Evolutionary conservation across 2,113 vertebrate genomes (phyloP).

Genomic region (Callospermophilus lateralis): DNA sequence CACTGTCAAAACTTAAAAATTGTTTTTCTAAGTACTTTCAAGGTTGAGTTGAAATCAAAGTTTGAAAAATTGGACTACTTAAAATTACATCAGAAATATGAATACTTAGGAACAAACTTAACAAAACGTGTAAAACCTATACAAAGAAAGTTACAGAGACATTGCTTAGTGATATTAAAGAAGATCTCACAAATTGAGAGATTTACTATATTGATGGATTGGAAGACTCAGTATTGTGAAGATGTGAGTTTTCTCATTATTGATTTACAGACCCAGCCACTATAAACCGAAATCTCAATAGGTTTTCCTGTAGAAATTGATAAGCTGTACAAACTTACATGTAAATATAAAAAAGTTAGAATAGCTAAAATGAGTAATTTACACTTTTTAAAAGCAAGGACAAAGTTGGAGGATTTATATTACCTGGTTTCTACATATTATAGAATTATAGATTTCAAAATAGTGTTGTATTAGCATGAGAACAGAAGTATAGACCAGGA

Average conservation of each 20-base stretch:
- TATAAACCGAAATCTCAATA: background rate
- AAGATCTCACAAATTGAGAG: background rate
- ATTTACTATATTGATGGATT: background rate
- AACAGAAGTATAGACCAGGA: background rate
- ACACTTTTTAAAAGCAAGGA: background rate
- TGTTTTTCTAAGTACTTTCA: background rate
- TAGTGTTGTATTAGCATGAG: background rate
- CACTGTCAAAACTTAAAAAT: background rate
- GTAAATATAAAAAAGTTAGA: background rate
- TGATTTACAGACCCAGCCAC: background rate
- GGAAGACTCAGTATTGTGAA: background rate
- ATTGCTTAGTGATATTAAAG: background rate
- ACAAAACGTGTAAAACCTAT: background rate
- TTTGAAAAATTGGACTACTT: background rate
- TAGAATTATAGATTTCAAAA: background rate
- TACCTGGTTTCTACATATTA: background rate
- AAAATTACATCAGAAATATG: background rate
- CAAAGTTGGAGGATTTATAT: background rate
- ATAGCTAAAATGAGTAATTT: background rate
- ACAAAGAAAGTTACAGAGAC: background rate
- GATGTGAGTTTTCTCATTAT: background rate
- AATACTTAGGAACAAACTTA: background rate
- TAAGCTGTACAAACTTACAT: background rate
- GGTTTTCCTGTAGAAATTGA: background rate
- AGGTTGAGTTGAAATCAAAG: background rate